phyloP scores from a whole-genome alignment of 2,888 invertebrate species.

The Polydrusus pterygomalis region DNA sequence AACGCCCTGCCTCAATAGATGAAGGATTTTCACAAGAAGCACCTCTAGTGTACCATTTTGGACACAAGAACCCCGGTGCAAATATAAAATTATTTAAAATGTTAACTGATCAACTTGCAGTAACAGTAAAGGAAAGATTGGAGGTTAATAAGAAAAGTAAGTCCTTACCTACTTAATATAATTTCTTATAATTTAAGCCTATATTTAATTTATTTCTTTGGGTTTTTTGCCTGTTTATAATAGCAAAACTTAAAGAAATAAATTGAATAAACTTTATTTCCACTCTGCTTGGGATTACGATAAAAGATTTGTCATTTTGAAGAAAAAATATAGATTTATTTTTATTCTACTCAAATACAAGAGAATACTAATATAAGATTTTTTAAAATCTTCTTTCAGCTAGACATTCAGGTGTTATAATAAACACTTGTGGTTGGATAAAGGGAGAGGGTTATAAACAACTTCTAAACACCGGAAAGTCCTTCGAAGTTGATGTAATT shows the following conservation, averaged over 20 bases:
- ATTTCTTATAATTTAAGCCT: no score
- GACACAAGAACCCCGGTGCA: conserved; percentile 84
- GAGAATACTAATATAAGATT: neutral
- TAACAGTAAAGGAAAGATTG: conserved; percentile 88
- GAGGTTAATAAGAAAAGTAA: conserved; percentile 91
- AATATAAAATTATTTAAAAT: conserved; percentile 91
- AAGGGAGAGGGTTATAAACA: conserved; percentile 93
- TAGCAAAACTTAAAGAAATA: no score
- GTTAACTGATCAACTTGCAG: conserved; percentile 88
- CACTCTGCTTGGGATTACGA: no score
- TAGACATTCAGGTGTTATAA: conserved; percentile 90
- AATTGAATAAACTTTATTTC: no score
- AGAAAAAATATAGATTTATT: no score
- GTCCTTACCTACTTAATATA: no score
- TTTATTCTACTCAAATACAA: no score
- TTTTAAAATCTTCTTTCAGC: conserved; percentile 73
- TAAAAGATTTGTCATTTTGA: no score
- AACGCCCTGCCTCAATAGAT: conserved; percentile 94
- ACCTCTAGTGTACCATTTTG: conserved; percentile 95
- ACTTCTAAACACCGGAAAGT: conserved; percentile 90
- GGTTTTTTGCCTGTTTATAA: no score
- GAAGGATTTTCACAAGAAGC: conserved; percentile 97
- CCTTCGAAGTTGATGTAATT: conserved; percentile 97
- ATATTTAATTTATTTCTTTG: no score
- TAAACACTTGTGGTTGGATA: conserved; percentile 99